These are phyloP conservation scores for Ecdyonurus torrentis DNA, from an alignment of 2,888 invertebrate genomes.

Conservation along the genomic window DNA sequence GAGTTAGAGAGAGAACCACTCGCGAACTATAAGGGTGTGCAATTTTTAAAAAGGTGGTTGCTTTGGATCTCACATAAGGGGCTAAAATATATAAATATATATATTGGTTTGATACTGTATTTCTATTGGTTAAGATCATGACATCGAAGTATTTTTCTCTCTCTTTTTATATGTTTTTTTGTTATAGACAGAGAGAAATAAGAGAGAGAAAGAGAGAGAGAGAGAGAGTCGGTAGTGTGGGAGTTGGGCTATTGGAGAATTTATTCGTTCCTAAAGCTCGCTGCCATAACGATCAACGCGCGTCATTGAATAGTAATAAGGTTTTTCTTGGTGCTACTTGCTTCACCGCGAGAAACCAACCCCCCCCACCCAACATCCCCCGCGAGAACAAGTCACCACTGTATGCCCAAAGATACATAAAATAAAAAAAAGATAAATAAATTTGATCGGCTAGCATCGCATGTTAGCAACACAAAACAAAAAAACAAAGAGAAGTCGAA, in stretches of 20 bases:
- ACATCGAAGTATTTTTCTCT: background rate
- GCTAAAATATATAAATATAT: background rate
- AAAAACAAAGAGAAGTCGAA: background rate
- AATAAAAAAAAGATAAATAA: background rate
- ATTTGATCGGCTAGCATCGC: background rate
- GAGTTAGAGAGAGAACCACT: too few relatives aligned
- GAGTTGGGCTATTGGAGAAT: background rate
- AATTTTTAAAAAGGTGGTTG: background rate
- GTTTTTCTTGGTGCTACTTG: background rate
- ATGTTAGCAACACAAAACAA: background rate
- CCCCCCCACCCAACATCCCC: background rate
- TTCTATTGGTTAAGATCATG: background rate
- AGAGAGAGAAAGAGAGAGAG: background rate
- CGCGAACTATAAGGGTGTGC: background rate
- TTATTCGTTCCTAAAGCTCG: background rate
- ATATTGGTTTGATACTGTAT: background rate
- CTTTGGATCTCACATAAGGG: background rate
- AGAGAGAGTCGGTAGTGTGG: background rate
- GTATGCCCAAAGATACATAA: too few relatives aligned
- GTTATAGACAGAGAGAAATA: background rate
- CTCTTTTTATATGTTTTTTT: background rate
- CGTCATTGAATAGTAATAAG: constrained; percentile 2
- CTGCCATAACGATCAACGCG: constrained; percentile 3
- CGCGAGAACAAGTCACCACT: background rate
- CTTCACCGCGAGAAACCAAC: background rate